These are phyloP conservation scores for Phalloptychus januarius DNA, from an alignment of 2,797 vertebrate genomes.

Conservation along the genomic window DNA sequence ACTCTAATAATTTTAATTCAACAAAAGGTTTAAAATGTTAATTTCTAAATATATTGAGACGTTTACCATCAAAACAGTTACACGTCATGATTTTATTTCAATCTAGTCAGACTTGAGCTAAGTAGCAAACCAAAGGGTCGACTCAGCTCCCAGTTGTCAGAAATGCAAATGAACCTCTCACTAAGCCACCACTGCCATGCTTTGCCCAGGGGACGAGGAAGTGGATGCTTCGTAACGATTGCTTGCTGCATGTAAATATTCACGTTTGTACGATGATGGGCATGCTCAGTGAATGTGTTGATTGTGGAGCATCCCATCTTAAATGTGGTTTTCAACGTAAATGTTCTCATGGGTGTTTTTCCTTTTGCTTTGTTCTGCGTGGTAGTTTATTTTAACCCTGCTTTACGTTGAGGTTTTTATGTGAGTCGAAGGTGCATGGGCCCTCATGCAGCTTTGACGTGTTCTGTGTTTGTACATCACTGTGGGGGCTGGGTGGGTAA, in stretches of 20 bases:
- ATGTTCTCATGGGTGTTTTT: slow-evolving; percentile 37
- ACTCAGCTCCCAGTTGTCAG: slow-evolving; percentile 48
- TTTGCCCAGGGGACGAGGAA: slow-evolving; percentile 49
- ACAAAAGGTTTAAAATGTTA: not conserved
- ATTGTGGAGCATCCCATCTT: slow-evolving; percentile 24
- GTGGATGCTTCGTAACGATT: slow-evolving; percentile 10
- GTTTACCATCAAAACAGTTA: not conserved
- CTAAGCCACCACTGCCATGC: slow-evolving; percentile 54
- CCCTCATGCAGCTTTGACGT: slow-evolving; percentile 16
- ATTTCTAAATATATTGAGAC: not conserved
- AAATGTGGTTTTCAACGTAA: not conserved
- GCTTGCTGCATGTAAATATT: slow-evolving; percentile 64
- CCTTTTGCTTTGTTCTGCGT: slow-evolving; percentile 27
- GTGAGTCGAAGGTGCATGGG: slow-evolving; percentile 19
- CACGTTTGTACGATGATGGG: slow-evolving; percentile 12
- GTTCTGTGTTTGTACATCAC: slow-evolving; percentile 20
- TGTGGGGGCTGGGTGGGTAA: slow-evolving; percentile 12
- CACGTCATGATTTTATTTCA: not conserved
- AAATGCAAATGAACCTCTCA: slow-evolving; percentile 5
- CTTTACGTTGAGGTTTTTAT: not conserved
- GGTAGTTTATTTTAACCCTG: not conserved
- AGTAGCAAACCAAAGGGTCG: not conserved
- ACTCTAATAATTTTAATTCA: not conserved
- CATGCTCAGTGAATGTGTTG: slow-evolving; percentile 18
- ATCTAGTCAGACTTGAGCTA: not conserved